Evolutionary conservation across 2,113 vertebrate genomes (phyloP).

Genomic region (Excalfactoria chinensis): DNA sequence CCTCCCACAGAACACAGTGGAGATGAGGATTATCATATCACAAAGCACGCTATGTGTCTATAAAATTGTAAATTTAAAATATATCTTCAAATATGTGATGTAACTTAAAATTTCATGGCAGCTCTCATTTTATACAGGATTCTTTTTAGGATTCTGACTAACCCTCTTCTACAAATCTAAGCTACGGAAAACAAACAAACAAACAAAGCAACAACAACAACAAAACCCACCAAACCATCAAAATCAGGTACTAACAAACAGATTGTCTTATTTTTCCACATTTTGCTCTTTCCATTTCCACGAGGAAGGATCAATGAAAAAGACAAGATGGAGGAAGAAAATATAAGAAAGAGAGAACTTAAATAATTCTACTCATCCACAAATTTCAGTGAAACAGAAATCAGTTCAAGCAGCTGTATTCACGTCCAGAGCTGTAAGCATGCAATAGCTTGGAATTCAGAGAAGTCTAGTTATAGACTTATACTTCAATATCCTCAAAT

Average conservation of each 20-base stretch:
- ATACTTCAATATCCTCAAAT: fast-evolving
- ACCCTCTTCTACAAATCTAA: background rate
- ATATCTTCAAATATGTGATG: background rate
- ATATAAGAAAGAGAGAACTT: background rate
- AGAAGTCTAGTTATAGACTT: background rate
- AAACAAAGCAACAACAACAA: too few species aligned
- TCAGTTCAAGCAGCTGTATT: background rate
- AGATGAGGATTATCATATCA: background rate
- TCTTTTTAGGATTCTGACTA: background rate
- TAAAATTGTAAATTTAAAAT: background rate
- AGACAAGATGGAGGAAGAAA: background rate
- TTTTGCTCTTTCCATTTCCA: background rate
- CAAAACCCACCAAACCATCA: too few species aligned
- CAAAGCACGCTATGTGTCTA: background rate
- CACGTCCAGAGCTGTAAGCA: background rate
- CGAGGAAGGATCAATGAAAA: background rate
- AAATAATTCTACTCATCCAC: background rate
- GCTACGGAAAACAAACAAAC: background rate
- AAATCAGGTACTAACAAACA: background rate
- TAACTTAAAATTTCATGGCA: background rate
- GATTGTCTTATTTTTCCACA: background rate
- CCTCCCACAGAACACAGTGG: background rate
- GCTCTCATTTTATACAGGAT: background rate
- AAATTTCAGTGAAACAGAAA: background rate
- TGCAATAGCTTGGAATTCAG: background rate